These are phyloP conservation scores for Drosophila suzukii DNA, from an alignment of 1,140 invertebrate species.

Conservation along the genomic window DNA sequence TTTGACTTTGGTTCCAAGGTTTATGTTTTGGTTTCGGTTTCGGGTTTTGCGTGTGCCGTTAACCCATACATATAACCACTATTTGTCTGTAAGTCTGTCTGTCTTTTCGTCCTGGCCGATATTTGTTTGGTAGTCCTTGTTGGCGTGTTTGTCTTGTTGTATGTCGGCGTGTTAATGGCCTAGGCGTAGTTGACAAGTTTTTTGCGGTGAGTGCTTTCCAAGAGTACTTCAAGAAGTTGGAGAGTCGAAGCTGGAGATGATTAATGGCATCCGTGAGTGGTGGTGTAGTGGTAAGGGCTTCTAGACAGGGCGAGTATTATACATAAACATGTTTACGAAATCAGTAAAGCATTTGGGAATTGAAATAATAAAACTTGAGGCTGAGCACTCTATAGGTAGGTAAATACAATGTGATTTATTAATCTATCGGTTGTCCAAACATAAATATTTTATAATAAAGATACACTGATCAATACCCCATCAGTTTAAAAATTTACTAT, in stretches of 20 bases:
- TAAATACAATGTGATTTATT: no score
- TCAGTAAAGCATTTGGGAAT: not conserved
- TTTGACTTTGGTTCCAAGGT: slow-evolving; percentile 67
- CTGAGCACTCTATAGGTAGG: no score
- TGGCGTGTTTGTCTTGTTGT: slow-evolving; percentile 32
- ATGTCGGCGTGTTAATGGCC: slow-evolving; percentile 72
- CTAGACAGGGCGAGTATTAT: not conserved
- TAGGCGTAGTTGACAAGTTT: slow-evolving; percentile 73
- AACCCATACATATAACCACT: slow-evolving; percentile 21
- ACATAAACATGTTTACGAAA: not conserved
- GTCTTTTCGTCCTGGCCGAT: not conserved
- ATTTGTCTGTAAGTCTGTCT: slow-evolving; percentile 24
- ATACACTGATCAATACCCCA: no score
- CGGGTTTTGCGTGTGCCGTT: slow-evolving; percentile 46
- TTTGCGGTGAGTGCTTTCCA: slow-evolving; percentile 60
- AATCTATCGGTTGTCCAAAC: no score
- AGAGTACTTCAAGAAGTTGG: slow-evolving; percentile 38
- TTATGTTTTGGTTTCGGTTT: slow-evolving; percentile 30
- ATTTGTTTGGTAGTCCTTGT: slow-evolving; percentile 20
- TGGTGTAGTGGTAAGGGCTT: not conserved
- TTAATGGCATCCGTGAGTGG: slow-evolving; percentile 50
- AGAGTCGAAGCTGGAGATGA: slow-evolving; percentile 39
- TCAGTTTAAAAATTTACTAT: no score
- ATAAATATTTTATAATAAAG: no score
- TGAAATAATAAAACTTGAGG: not conserved